phyloP scores from a whole-genome alignment of 2,797 vertebrate species.

The Nannoperca obscura region DNA sequence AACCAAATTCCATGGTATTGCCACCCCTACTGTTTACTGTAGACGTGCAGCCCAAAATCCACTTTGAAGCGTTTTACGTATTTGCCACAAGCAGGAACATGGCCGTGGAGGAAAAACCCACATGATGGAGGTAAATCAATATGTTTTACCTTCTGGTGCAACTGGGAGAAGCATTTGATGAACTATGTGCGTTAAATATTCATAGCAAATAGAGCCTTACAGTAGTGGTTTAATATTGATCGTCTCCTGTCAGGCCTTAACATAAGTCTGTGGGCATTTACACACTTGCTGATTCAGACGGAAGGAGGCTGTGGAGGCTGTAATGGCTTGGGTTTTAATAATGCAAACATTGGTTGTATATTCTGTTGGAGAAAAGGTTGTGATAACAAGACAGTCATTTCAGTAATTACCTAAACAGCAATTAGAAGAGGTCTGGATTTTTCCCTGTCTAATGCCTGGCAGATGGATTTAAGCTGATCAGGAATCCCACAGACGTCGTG shows the following conservation, averaged over 20 bases:
- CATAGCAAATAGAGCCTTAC: not conserved
- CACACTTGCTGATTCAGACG: not conserved
- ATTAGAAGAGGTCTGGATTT: slow-evolving; percentile 12
- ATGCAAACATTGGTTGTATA: not conserved
- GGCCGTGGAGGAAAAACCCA: not conserved
- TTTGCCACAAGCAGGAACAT: not conserved
- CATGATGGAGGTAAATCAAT: not conserved
- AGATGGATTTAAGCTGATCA: slow-evolving; percentile 34
- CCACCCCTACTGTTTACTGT: not conserved
- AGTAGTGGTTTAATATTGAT: slow-evolving; percentile 14
- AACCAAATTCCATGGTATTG: too few relatives aligned
- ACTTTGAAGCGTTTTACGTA: not conserved
- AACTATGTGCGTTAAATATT: not conserved
- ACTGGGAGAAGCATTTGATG: slow-evolving; percentile 5
- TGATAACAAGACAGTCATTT: slow-evolving; percentile 4
- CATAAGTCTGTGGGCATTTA: not conserved
- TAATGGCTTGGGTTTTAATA: not conserved
- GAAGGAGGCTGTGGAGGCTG: not conserved
- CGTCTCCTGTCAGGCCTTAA: not conserved
- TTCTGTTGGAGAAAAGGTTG: not conserved
- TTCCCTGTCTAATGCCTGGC: slow-evolving; percentile 14
- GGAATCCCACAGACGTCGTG: slow-evolving; percentile 48
- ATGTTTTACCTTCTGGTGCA: not conserved
- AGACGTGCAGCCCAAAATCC: not conserved
- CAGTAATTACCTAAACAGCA: slow-evolving; percentile 18